These are phyloP conservation scores for Sinhomidia bicolor DNA, from an alignment of 2,888 invertebrate genomes.

Conservation along the genomic window DNA sequence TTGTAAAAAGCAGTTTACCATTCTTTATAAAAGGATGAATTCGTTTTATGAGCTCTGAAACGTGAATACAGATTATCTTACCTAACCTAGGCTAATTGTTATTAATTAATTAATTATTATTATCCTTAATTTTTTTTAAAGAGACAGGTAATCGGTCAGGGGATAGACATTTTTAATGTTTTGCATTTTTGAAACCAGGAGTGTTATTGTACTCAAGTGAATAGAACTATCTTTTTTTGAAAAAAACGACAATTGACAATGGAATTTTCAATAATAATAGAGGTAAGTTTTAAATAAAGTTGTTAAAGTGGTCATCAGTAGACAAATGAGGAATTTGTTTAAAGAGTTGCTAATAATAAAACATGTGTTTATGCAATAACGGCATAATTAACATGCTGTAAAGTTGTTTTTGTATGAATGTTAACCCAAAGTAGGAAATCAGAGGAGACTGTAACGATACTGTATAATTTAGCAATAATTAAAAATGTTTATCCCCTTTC, in stretches of 20 bases:
- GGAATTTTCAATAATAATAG: neutral
- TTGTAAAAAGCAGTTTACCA: slow-evolving; percentile 32
- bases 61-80: slow-evolving; percentile 15
- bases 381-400: neutral
- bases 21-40: slow-evolving; percentile 41
- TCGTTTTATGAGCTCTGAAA: slow-evolving; percentile 52
- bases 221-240: too few species aligned
- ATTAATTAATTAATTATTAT: neutral
- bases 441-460: neutral
- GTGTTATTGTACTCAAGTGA: neutral
- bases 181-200: neutral
- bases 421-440: neutral
- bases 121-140: neutral
- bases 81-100: neutral
- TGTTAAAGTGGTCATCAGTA: neutral
- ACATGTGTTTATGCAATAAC: too few species aligned
- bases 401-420: neutral
- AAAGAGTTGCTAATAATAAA: too few species aligned
- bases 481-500: slow-evolving; percentile 59
- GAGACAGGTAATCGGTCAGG: slow-evolving; percentile 3
- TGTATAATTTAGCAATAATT: neutral
- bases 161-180: slow-evolving; percentile 20
- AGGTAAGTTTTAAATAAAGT: neutral
- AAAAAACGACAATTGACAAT: too few species aligned
- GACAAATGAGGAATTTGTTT: neutral